These are phyloP conservation scores for Sebastes variabilis DNA, from an alignment of 2,797 vertebrate species.

Conservation along the genomic window DNA sequence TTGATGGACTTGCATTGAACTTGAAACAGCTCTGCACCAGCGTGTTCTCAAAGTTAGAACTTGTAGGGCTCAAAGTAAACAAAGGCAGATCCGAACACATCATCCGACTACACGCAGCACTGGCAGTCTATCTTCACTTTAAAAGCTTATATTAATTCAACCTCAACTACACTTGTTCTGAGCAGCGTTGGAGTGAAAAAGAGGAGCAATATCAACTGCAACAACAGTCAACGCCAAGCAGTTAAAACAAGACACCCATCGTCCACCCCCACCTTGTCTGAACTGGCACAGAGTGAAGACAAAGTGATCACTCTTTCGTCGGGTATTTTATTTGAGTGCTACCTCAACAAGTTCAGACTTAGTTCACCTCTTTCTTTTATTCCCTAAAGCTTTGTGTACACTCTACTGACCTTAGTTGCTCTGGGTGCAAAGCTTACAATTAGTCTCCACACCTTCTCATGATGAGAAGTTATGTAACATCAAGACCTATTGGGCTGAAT, in stretches of 20 bases:
- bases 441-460: neutral
- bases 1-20: neutral
- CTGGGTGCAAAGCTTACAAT: neutral
- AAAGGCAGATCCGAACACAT: neutral
- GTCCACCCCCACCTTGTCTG: slow-evolving; percentile 13
- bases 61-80: neutral
- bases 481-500: neutral
- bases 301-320: slow-evolving; percentile 15
- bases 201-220: neutral
- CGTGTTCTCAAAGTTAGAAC: neutral
- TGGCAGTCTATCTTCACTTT: neutral
- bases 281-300: slow-evolving; percentile 12
- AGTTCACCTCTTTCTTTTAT: slow-evolving; percentile 26
- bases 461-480: neutral
- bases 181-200: neutral
- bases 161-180: neutral
- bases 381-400: slow-evolving; percentile 5
- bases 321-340: neutral
- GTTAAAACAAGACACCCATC: neutral
- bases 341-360: slow-evolving; percentile 50
- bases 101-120: neutral
- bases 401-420: slow-evolving; percentile 5
- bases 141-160: neutral
- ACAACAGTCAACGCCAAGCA: neutral
- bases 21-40: neutral